Evolutionary conservation across 2,113 vertebrate genomes (phyloP).

Genomic region (Periophthalmus modestus): DNA sequence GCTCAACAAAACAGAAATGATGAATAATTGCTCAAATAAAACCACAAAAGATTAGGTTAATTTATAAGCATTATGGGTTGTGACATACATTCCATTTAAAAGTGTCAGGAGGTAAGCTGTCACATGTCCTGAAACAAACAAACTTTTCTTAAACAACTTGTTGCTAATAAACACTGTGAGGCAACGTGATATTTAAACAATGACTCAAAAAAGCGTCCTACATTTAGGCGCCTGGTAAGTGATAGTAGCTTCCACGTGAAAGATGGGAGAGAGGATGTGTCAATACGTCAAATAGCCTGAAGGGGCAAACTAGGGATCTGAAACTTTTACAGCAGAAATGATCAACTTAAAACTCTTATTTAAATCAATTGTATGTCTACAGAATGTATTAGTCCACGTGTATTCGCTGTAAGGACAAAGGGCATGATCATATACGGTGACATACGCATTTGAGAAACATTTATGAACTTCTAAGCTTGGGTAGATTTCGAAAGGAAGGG

Average conservation of each 20-base stretch:
- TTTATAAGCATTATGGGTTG: background rate
- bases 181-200: background rate
- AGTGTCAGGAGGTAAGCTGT: slow-evolving; percentile 7
- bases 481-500: slow-evolving; percentile 68
- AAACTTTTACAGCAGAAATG: background rate
- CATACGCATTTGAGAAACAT: background rate
- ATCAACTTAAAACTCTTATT: background rate
- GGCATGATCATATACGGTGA: too few relatives aligned
- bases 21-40: background rate
- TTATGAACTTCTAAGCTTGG: slow-evolving; percentile 42
- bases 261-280: slow-evolving; percentile 8
- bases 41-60: background rate
- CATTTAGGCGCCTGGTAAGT: background rate
- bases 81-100: background rate
- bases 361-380: background rate
- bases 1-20: background rate
- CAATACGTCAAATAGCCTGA: slow-evolving; percentile 21
- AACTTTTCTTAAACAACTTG: slow-evolving; percentile 18
- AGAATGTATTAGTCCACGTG: background rate
- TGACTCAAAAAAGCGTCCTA: background rate
- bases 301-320: background rate
- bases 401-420: background rate
- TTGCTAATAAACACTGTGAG: slow-evolving; percentile 17
- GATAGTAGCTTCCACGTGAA: background rate
- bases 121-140: slow-evolving; percentile 32